These are phyloP conservation scores for Orthonychiurus folsomi DNA, from an alignment of 2,888 invertebrate species.

Conservation along the genomic window DNA sequence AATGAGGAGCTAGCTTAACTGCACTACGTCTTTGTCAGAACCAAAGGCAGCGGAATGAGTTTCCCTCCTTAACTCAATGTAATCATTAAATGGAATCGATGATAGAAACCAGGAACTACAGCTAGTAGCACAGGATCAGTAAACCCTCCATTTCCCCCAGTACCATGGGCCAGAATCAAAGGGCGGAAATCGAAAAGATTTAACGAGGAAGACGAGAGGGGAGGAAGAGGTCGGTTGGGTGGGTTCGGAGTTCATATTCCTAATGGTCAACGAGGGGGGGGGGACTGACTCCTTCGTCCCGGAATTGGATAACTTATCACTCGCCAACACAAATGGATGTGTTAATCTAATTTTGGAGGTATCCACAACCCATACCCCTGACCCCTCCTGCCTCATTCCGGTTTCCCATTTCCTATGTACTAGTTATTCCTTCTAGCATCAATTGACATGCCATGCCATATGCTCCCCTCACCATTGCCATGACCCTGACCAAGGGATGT, in stretches of 20 bases:
- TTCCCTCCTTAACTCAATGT: constrained; percentile 1
- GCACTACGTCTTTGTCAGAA: not conserved
- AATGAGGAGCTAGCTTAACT: not conserved
- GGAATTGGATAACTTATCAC: constrained; percentile 16
- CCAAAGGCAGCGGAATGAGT: too few relatives aligned
- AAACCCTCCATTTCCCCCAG: too few relatives aligned
- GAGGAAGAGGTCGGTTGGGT: not conserved
- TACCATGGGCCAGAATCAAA: not conserved
- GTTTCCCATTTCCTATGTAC: too few relatives aligned
- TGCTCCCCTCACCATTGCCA: too few relatives aligned
- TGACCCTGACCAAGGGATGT: too few relatives aligned
- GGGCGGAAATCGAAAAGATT: not conserved
- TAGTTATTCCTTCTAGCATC: too few relatives aligned
- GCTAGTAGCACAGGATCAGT: too few relatives aligned
- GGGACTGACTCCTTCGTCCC: too few relatives aligned
- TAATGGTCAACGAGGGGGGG: constrained; percentile 11
- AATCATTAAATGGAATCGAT: not conserved
- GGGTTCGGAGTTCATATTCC: not conserved
- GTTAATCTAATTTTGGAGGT: constrained; percentile 12
- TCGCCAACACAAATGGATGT: constrained; percentile 13
- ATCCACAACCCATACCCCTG: not conserved
- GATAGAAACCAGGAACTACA: too few relatives aligned
- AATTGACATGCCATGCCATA: not conserved
- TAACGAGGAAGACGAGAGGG: not conserved
- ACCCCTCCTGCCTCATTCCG: not conserved